Evolutionary conservation across 2,797 vertebrate genomes (phyloP), one percentile per base, ranked within the genome.

Genomic region (Cyprinella venusta): DNA sequence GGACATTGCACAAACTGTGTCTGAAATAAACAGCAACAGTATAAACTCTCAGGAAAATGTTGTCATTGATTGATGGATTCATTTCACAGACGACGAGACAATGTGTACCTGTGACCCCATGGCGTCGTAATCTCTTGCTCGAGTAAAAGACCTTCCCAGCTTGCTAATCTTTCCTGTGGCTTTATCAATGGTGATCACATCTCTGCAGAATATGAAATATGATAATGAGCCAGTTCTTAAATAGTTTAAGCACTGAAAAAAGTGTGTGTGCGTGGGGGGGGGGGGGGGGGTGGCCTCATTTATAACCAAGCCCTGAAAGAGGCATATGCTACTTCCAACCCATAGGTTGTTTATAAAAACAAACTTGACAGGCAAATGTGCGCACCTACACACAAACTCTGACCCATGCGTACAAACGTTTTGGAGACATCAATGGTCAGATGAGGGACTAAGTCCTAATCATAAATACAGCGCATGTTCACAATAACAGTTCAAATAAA

Each of bases 1-100:
- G 97, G 97, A 88, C 97, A 99, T 90, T 99, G 97, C 9, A 99
- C 97, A 21, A 99, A 99, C 91, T 98, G 96, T 0, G 97, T 98
- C 97, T 98, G 16, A 2, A 63, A 82, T 0, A 30, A 5, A 4
- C 48, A 74, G 5, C 19, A 8, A 72, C 15, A 54, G 15, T 24
- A 40, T 24, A 59, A 65, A 19, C 4, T 30, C 10, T 82, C 42
- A 54, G 30, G 18, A 12, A 52, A 50, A 18, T 30, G 18, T 1
- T 15, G 24, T 48, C 24, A 72, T 67, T 50, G 80, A 83, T 70
- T 69, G 26, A 26, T 77, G 36, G 40, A 69, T 65, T 40, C 0
- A 48, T 61, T 59, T 69, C 38, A 84, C 10, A 71, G 45, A n/a
- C 13, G 2, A 74, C 72, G 10, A 50, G 36, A 48, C 8, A 75